A percentile compares a stretch with the other conserved stretches of the same genome.
Evolutionary conservation across 1,140 invertebrate genomes (phyloP).

Genomic region (Mycetomoellerius zeteki): DNA sequence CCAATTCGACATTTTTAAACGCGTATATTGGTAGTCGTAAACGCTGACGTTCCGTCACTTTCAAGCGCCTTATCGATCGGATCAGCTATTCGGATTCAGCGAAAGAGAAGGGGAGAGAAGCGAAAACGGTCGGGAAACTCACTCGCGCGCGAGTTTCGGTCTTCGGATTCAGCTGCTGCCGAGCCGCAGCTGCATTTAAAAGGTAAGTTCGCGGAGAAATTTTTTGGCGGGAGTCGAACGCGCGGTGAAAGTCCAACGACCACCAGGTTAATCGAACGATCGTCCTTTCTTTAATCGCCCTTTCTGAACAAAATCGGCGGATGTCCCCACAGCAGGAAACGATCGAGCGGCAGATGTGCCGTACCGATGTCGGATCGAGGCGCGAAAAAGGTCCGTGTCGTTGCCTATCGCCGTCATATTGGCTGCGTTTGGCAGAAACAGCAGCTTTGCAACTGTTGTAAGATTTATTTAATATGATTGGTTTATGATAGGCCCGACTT

Average conservation of each 20-base stretch:
- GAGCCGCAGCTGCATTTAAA: slow-evolving; percentile 6
- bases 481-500: no score
- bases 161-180: background rate
- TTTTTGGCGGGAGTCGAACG: background rate
- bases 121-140: background rate
- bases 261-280: background rate
- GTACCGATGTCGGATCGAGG: slow-evolving; percentile 16
- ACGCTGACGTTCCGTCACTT: background rate
- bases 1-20: background rate
- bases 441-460: no score
- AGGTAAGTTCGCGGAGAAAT: slow-evolving; percentile 23
- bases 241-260: slow-evolving; percentile 24
- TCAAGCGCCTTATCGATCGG: no score
- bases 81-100: no score
- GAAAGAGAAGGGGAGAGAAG: background rate
- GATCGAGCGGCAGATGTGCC: slow-evolving; percentile 33
- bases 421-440: no score
- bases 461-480: no score
- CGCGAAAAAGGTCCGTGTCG: background rate
- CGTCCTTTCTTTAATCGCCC: background rate
- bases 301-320: slow-evolving; percentile 5
- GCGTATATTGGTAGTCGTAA: background rate
- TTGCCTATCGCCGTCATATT: background rate
- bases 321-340: background rate
- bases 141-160: background rate